A percentile compares a stretch with the other conserved stretches of the same genome.
Conservation (phyloP, 2,113 vertebrate species). For the Pogonocichla stellata region DNA sequence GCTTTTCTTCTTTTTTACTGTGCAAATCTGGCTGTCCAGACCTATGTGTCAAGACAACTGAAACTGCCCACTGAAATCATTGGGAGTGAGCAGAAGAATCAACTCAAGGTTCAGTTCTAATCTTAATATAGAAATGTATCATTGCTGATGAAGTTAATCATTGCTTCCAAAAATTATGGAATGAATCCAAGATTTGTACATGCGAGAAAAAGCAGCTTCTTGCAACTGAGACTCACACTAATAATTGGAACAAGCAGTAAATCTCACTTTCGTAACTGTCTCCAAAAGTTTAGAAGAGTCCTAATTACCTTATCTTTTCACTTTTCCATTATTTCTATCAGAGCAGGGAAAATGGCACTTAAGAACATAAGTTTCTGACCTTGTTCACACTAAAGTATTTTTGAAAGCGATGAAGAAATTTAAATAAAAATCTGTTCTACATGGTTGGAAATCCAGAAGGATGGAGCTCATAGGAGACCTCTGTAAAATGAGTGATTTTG, state of each 20-base stretch:
- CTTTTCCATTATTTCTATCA: not conserved
- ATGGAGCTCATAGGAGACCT: not conserved
- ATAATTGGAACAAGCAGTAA: not conserved
- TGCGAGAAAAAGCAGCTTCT: not conserved
- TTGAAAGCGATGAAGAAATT: not conserved
- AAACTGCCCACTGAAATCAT: not conserved
- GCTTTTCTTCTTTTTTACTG: not conserved
- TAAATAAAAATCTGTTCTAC: not conserved
- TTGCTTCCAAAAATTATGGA: not conserved
- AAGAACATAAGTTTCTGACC: not conserved
- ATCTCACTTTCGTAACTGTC: not conserved
- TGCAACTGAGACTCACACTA: rapidly evolving
- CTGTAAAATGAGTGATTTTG: not conserved
- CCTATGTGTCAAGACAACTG: not conserved
- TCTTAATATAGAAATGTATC: not conserved
- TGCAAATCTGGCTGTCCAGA: not conserved
- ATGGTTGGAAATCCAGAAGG: not conserved
- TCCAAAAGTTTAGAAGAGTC: not conserved
- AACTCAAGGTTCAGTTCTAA: not conserved
- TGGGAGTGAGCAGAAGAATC: not conserved
- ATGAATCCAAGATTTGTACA: not conserved
- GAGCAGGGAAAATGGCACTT: not conserved
- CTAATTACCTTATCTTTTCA: not conserved
- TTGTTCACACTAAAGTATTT: not conserved
- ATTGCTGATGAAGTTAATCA: not conserved